Base-by-base conservation (phyloP, 1,140 invertebrate species). In the Drosophila nigromelanica region DNA sequence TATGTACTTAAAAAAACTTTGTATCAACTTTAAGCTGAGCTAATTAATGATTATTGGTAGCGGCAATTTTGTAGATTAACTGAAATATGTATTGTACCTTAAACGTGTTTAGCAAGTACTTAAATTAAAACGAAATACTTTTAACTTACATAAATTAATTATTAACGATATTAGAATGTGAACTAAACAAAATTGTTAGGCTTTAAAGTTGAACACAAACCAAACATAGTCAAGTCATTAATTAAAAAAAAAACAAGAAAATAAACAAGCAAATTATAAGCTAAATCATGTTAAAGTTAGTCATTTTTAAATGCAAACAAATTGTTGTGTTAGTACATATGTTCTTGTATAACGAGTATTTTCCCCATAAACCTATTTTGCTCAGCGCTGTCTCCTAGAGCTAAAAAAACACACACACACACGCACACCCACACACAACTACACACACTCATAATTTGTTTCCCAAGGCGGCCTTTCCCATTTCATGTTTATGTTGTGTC, bases 11-110 rank as follows among this genome's bases (percentile, higher is more conserved):
- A 76, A 58, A 68, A 86, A 86, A 86, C 81, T 87, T 87, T 86
- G 82, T 86, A 86, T 86, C 82, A 89, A 86, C 82, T 86, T 87
- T 86, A 86, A 86, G 83, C 83, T 89, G 83, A 87, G 83, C 83
- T 89, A 89, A 87, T 73, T 82, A 89, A 30, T 64, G 60, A 77
- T 67, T 75, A 79, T 67, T 76, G 68, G 73, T 89, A 77, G 79
- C 83, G 79, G 83, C 85, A 89, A 89, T 89, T 83, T 89, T 89
- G 83, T 89, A 89, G 80, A 79, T 79, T 87, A 89, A 89, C 54
- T 87, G 73, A 89, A 89, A 76, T 89, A 87, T 87, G 79, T 87
- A 87, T 86, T 82, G 82, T 86, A 86, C 82, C 82, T 86, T 79
- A 86, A 87, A 82, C 64, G 82, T 87, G 83, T 86, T 80, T 86